A percentile compares a stretch with the other conserved stretches of the same genome.
phyloP scores from a whole-genome alignment of 2,113 vertebrate species.

The Chionomys nivalis region DNA sequence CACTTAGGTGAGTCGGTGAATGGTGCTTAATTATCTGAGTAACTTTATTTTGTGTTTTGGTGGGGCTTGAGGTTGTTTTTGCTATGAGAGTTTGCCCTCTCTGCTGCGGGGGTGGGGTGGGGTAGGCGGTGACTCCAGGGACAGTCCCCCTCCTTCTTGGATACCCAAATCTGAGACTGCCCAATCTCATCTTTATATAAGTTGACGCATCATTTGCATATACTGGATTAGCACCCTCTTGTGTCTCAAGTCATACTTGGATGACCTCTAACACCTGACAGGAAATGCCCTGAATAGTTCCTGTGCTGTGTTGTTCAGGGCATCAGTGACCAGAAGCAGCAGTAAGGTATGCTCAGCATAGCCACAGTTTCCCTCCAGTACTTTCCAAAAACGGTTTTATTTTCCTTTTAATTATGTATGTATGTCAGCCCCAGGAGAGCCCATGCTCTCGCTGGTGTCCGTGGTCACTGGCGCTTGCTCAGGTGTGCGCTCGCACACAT shows the following conservation, averaged over 20 bases:
- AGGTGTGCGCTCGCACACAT: not conserved
- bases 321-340: not conserved
- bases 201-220: not conserved
- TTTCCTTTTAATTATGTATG: not conserved
- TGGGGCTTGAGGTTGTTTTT: conserved; percentile 30
- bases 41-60: conserved; percentile 62
- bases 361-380: too few relatives aligned
- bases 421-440: not conserved
- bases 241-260: not conserved
- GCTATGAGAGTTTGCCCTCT: not conserved
- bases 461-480: not conserved
- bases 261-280: not conserved
- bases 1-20: conserved; percentile 29
- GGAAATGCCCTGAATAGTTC: not conserved
- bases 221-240: not conserved
- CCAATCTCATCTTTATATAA: not conserved
- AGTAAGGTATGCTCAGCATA: not conserved
- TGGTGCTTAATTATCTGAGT: conserved; percentile 31
- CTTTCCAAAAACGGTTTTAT: not conserved
- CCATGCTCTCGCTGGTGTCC: not conserved
- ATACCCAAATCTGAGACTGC: not conserved
- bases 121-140: not conserved
- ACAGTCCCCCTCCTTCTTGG: not conserved
- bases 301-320: not conserved
- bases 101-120: not conserved